Base-by-base conservation (phyloP, 2,113 vertebrate species). In the Lasiurus cinereus region DNA sequence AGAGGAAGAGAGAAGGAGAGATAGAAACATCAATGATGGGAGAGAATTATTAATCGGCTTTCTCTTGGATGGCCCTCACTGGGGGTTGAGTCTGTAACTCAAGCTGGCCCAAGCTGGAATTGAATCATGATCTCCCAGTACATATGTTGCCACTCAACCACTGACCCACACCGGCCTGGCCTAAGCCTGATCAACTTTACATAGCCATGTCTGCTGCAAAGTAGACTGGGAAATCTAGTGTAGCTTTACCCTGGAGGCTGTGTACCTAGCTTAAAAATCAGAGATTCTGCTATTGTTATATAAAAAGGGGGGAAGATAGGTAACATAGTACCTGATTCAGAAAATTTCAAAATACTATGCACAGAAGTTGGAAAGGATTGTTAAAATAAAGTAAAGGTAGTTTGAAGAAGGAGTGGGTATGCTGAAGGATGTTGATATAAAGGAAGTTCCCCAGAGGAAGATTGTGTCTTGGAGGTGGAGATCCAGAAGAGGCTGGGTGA, bases 401-500 rank as follows among this genome's bases (percentile, higher is more conserved):
- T 3, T 27, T 78, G 14, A 43, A 52, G 62, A 69, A 83, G 50
- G 64, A 78, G 12, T 69, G n/a, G 62, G 76, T 12, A 3, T 69
- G 31, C 50, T 64, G 29, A 84, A 83, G 52, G 56, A 83, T 64
- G 33, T 33, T 50, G 29, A 52, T 62, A 9, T 48, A 21, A 86
- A 92, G 50, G 22, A 73, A 72, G 24, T 74, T 93, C 74, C 48
- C 74, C 48, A 73, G 72, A 83, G 39, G 80, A 84, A 50, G 67
- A 76, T 46, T 31, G 59, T 24, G 12, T 91, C 29, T 66, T 36
- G 54, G 33, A 83, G 48, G 9, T 3, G 15, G 50, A 83, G 54
- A 78, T 43, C 70, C 14, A 14, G 5, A 83, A 88, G 77, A 54
- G 54, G 6, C 43, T 80, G 48, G 3, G 33, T 43, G 31, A 2